phyloP scores from a whole-genome alignment of 2,888 invertebrate genomes.

The Macaria notata region DNA sequence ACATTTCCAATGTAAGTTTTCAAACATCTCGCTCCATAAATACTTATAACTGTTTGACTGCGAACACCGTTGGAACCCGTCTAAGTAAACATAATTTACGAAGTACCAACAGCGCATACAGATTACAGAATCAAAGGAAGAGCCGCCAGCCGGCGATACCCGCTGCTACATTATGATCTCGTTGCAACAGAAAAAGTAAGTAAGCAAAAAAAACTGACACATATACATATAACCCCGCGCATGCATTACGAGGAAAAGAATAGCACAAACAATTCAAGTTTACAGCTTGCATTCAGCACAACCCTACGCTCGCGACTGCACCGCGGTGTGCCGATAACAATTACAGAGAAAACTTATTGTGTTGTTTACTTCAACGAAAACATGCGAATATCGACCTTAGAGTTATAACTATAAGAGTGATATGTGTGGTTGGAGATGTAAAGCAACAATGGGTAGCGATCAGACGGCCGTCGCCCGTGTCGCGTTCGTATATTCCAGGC shows the following conservation, averaged over 20 bases:
- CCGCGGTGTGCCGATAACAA: conserved; percentile 66
- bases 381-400: conserved; percentile 33
- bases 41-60: background rate
- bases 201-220: background rate
- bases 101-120: background rate
- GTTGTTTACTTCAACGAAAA: conserved; percentile 40
- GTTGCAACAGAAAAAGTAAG: background rate
- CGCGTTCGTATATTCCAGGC: conserved; percentile 25
- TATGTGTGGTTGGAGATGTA: background rate
- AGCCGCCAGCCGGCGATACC: background rate
- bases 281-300: conserved; percentile 31
- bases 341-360: conserved; percentile 64
- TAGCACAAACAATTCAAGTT: conserved; percentile 9
- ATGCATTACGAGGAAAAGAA: conserved; percentile 13
- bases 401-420: background rate
- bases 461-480: conserved; percentile 25
- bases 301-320: conserved; percentile 44
- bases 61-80: background rate
- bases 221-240: background rate
- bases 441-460: conserved; percentile 32
- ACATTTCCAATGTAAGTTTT: no score
- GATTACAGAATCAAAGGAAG: background rate
- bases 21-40: no score
- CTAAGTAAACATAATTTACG: no score
- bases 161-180: conserved; percentile 6